Evolutionary conservation across 23 tunicate genomes (phyloP).

Genomic region (Corella eumyota): DNA sequence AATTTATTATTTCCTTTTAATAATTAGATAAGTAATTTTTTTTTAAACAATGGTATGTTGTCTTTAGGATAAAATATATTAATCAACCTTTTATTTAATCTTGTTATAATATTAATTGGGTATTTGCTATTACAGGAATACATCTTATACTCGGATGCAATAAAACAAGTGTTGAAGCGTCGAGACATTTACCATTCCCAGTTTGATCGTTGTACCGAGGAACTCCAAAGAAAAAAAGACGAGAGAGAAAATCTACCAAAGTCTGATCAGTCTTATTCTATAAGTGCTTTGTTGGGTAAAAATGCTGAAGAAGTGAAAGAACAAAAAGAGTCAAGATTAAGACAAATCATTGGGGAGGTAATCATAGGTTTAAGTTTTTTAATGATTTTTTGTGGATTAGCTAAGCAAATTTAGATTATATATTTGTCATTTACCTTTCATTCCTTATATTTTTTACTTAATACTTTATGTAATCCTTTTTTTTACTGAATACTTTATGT

Average conservation of each 20-base stretch:
- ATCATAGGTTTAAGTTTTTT: neutral
- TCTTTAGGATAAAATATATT: no score
- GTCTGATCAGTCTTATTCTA: constrained; percentile 69
- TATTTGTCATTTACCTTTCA: no score
- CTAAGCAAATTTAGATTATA: no score
- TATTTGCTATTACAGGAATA: constrained; percentile 53
- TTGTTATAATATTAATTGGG: no score
- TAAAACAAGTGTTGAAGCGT: constrained; percentile 55
- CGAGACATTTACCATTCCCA: constrained; percentile 51
- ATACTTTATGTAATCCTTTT: no score
- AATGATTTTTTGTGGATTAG: neutral
- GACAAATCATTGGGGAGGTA: constrained; percentile 61
- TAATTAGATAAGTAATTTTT: no score
- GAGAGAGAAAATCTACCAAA: constrained; percentile 60
- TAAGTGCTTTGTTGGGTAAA: constrained; percentile 78
- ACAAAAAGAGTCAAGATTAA: constrained; percentile 68
- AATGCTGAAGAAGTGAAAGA: constrained; percentile 40
- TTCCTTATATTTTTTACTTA: no score
- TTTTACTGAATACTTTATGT: no score
- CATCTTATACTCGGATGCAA: constrained; percentile 45
- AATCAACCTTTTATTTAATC: no score
- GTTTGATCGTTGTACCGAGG: constrained; percentile 32
- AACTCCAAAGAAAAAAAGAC: constrained; percentile 33
- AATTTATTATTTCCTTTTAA: no score
- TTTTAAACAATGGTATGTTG: no score